Evolutionary conservation across 2,888 invertebrate genomes (phyloP).

Genomic region (Liopterus haemorrhoidalis): DNA sequence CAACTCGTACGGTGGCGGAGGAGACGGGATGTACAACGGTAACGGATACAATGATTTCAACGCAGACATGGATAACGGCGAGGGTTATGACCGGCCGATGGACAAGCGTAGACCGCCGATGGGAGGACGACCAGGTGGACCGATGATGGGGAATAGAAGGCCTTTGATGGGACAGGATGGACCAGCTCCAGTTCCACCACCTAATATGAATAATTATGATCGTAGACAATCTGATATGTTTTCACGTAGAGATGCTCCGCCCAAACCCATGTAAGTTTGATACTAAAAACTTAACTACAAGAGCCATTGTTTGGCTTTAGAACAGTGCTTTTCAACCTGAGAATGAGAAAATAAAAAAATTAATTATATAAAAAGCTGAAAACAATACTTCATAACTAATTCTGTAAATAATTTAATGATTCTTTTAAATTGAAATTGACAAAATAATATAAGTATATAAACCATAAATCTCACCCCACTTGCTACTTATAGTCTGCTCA

Average conservation of each 20-base stretch:
- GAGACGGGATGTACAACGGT: conserved; percentile 1
- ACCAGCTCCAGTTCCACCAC: conserved; percentile 8
- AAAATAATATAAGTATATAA: too few relatives aligned
- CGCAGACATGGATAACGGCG: conserved; percentile 16
- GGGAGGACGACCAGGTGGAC: too few relatives aligned
- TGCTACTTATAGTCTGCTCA: too few relatives aligned
- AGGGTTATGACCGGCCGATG: conserved; percentile 14
- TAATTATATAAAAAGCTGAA: too few relatives aligned
- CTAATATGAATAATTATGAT: conserved; percentile 8
- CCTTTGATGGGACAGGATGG: conserved; percentile 37
- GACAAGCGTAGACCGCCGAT: conserved; percentile 15
- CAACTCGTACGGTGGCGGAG: conserved; percentile 8
- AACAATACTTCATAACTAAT: too few relatives aligned
- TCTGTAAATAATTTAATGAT: too few relatives aligned
- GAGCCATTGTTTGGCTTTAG: too few relatives aligned
- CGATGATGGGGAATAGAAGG: conserved; percentile 33
- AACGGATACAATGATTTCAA: conserved; percentile 6
- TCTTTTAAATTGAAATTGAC: too few relatives aligned
- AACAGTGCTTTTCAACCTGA: too few relatives aligned
- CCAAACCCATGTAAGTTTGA: conserved; percentile 37
- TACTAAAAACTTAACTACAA: too few relatives aligned
- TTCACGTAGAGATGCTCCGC: conserved; percentile 39
- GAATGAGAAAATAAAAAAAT: too few relatives aligned
- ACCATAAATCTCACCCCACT: too few relatives aligned
- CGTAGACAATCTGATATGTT: conserved; percentile 37